Percentiles rank a stretch among this genome's conserved stretches.
Conservation (phyloP, 2,888 invertebrate species). For the Aphelenchoides bicaudatus region DNA sequence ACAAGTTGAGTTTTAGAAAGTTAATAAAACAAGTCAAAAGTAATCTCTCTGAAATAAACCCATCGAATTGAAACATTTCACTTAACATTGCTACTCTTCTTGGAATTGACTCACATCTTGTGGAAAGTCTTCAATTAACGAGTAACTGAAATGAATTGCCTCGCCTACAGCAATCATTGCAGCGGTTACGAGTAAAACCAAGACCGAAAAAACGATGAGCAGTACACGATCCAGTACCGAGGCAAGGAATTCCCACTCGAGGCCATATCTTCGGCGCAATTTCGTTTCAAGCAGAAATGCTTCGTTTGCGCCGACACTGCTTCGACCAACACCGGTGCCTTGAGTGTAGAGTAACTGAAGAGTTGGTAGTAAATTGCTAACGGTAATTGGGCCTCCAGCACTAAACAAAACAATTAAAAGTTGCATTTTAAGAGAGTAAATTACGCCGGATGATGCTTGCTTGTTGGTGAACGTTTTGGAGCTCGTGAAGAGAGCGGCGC, state of each 20-base stretch:
- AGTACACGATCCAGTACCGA: conserved; percentile 51
- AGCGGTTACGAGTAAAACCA: conserved; percentile 54
- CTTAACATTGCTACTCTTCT: conserved; percentile 3
- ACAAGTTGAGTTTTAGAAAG: no score
- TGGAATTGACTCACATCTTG: conserved; percentile 10
- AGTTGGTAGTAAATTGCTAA: conserved; percentile 4
- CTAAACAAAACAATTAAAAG: no score
- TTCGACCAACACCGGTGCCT: conserved; percentile 20
- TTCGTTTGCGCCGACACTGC: conserved; percentile 21
- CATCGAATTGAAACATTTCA: conserved; percentile 4
- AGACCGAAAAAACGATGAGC: conserved; percentile 48
- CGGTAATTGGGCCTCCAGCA: no score
- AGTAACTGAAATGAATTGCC: conserved; percentile 56
- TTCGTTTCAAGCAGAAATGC: conserved; percentile 29
- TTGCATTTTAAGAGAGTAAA: no score
- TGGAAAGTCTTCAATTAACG: conserved; percentile 31
- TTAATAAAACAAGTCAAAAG: not conserved
- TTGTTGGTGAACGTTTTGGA: not conserved
- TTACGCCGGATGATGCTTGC: not conserved
- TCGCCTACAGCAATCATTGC: conserved; percentile 57
- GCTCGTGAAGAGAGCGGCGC: not conserved
- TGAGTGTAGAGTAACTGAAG: conserved; percentile 16
- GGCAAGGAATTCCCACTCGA: conserved; percentile 55
- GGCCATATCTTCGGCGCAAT: conserved; percentile 41
- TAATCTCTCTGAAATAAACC: no score